Evolutionary conservation across 2,797 vertebrate species (phyloP), one percentile per base, ranked within the genome.

Genomic region (Ispidina picta): DNA sequence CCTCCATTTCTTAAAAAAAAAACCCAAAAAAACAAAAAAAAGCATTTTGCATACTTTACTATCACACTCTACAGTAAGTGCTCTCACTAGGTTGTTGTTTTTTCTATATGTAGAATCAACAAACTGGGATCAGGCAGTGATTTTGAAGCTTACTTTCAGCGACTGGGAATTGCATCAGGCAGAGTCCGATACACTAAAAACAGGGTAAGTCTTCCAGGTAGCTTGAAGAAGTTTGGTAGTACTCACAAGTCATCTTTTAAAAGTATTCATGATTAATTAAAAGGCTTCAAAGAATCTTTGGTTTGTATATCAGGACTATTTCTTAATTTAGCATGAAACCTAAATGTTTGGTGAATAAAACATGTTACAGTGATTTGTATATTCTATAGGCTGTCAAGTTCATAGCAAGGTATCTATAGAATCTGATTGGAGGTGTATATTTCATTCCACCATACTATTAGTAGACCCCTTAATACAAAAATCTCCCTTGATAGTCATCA

Each of bases 81-180:
- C 10, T 44, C 9, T 87, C 15, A 44, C 28, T 46, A 46, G 39
- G 43, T 35, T 33, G 15, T 41, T 80, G 60, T 70, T 23, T 92
- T 92, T 89, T 88, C 52, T 91, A 21, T 26, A 18, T 44, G 41
- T 85, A 98, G 99, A 97, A 99, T 99, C 97, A 99, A 97, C 96
- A 99, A 99, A 89, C 97, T 99, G 10, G 99, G 99, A 64, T 99
- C 99, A 79, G 99, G 99, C 90, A 99, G 99, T 93, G 99, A 99
- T 96, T 99, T 99, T 90, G 99, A 99, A 95, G 98, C 98, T 49
- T 99, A 98, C 93, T 99, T 99, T 80, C 99, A 99, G 94, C 97
- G 99, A 59, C 97, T 99, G 94, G 99, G 99, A 83, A 98, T 99
- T 84, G 97, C 98, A 49, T 98, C 99, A 28, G 99, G 98, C 49